Percentiles rank a stretch among this genome's conserved stretches.
phyloP scores from a whole-genome alignment of 2,113 vertebrate species.

The Brienomyrus longianalis region DNA sequence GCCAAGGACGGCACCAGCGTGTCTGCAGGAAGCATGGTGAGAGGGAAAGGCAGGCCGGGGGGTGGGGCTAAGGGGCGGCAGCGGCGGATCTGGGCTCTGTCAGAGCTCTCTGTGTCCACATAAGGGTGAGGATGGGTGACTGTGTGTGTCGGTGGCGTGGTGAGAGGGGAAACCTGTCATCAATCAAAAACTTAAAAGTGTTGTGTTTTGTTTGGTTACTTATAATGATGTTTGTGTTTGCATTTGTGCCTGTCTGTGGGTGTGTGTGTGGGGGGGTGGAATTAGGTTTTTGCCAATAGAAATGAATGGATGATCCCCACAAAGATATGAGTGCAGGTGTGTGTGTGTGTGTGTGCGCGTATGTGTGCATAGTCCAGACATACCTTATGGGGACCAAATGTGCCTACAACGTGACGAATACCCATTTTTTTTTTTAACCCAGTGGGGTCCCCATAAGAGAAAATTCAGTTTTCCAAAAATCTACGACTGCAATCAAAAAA shows the following conservation, averaged over 20 bases:
- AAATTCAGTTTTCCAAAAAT: too few species aligned
- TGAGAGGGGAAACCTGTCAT: neutral
- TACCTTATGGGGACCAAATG: too few species aligned
- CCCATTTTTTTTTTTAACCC: too few species aligned
- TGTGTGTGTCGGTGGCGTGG: neutral
- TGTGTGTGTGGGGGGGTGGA: neutral
- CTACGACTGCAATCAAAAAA: too few species aligned
- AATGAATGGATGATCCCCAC: too few species aligned
- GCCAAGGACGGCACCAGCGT: neutral
- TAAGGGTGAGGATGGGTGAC: neutral
- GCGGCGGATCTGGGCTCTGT: neutral
- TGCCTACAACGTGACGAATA: too few species aligned
- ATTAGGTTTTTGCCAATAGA: too few species aligned
- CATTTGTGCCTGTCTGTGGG: neutral
- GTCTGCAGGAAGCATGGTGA: slow-evolving; percentile 39
- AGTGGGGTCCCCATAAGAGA: too few species aligned
- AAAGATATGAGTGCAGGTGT: too few species aligned
- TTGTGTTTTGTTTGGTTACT: neutral
- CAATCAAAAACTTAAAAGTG: neutral
- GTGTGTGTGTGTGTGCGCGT: too few species aligned
- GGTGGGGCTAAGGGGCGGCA: neutral
- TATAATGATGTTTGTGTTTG: neutral
- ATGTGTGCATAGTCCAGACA: too few species aligned
- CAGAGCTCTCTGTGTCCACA: neutral
- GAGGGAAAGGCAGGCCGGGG: neutral